Conservation (phyloP, 2,113 vertebrate genomes). For the Genyomyrus donnyi region DNA sequence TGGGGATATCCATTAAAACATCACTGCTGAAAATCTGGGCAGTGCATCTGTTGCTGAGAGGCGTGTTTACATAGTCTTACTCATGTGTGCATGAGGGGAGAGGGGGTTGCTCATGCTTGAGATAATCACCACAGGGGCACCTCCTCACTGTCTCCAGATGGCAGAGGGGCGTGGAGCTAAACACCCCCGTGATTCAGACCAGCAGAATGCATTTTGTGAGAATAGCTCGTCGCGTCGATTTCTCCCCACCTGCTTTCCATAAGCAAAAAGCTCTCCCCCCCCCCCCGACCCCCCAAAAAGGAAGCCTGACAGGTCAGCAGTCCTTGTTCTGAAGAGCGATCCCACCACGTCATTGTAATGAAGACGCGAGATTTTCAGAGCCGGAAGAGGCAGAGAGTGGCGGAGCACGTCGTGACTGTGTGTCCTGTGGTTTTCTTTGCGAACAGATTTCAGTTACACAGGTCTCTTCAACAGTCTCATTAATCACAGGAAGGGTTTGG, state of each 20-base stretch:
- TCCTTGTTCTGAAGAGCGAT: not conserved
- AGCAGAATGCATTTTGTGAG: conserved; percentile 19
- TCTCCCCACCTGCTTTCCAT: conserved; percentile 10
- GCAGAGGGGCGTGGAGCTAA: conserved; percentile 1
- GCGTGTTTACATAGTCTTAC: not conserved
- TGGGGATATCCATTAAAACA: not conserved
- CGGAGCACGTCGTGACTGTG: not conserved
- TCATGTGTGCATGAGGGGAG: not conserved
- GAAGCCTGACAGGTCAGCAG: not conserved
- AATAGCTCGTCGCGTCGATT: conserved; percentile 20
- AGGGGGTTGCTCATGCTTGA: not conserved
- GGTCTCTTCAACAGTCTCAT: not conserved
- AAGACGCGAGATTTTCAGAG: not conserved
- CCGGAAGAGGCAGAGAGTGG: not conserved
- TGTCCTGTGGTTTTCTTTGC: not conserved
- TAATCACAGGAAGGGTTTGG: not conserved
- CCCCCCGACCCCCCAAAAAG: not conserved
- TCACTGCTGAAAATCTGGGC: not conserved
- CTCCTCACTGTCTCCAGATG: conserved; percentile 10
- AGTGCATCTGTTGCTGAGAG: not conserved
- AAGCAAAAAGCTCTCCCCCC: not conserved
- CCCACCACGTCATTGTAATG: not conserved
- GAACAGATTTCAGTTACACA: not conserved
- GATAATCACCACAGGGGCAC: conserved; percentile 3
- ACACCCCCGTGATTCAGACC: not conserved